These are phyloP conservation scores for Gallinago nigripennis DNA, from an alignment of 2,797 vertebrate species.

Conservation along the genomic window DNA sequence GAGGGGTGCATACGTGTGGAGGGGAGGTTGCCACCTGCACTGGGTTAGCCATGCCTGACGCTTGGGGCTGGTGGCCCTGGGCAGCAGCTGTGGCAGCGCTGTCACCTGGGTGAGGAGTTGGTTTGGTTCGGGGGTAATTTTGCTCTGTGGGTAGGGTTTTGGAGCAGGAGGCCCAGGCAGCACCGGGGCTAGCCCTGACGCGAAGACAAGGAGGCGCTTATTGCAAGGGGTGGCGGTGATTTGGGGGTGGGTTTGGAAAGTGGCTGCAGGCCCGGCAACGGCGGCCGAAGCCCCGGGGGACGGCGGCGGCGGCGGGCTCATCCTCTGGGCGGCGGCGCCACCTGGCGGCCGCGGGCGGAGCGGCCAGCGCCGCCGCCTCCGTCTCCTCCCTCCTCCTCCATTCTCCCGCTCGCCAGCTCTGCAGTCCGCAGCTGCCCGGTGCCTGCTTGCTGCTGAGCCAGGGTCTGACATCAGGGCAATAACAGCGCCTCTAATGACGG, in stretches of 20 bases:
- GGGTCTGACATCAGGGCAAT: fast-evolving
- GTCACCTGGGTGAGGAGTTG: fast-evolving
- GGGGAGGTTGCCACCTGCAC: neutral
- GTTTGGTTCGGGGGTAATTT: neutral
- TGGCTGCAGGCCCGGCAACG: neutral
- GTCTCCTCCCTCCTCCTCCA: fast-evolving
- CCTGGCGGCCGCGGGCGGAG: neutral
- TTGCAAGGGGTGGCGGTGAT: fast-evolving
- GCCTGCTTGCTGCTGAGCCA: neutral
- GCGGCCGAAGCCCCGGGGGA: neutral
- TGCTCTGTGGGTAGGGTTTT: neutral
- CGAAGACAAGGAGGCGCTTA: fast-evolving
- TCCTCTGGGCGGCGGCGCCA: slow-evolving; percentile 24
- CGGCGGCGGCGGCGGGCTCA: neutral
- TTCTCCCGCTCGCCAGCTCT: neutral
- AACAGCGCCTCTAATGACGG: neutral
- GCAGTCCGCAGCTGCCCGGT: neutral
- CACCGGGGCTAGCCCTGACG: fast-evolving
- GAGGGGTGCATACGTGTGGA: fast-evolving
- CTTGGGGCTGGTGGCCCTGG: neutral
- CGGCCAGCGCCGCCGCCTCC: neutral
- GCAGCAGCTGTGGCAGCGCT: neutral
- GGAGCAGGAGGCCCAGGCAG: neutral
- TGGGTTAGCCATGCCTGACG: too few relatives aligned
- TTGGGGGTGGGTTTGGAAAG: neutral